These are phyloP conservation scores for Acanthosepion pharaonis DNA, from an alignment of 2,888 invertebrate species.

Conservation along the genomic window DNA sequence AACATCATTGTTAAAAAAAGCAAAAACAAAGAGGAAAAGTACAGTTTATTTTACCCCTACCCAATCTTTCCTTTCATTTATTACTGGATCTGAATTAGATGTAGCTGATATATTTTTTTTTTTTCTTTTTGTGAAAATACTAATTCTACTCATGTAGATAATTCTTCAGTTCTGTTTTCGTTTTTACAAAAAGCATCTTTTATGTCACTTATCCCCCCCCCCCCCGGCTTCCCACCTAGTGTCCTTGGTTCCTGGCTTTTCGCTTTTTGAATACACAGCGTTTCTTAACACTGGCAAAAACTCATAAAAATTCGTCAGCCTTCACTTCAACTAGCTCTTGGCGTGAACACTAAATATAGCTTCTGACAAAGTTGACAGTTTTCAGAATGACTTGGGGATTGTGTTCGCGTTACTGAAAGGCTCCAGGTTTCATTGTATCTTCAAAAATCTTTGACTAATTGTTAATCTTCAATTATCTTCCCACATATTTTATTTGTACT, in stretches of 20 bases:
- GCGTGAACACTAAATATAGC: neutral
- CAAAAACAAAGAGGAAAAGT: too few relatives aligned
- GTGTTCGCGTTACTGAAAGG: neutral
- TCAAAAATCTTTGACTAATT: neutral
- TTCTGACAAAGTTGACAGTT: conserved; percentile 33
- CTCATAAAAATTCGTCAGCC: neutral
- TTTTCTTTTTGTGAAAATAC: too few relatives aligned
- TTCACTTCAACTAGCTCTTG: neutral
- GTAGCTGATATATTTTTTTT: too few relatives aligned
- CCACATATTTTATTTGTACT: neutral
- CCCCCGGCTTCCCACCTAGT: too few relatives aligned
- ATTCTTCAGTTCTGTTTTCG: too few relatives aligned
- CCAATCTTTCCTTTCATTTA: too few relatives aligned
- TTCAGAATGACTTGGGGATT: neutral
- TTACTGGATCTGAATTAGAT: too few relatives aligned
- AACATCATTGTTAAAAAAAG: too few relatives aligned
- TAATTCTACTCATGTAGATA: too few relatives aligned
- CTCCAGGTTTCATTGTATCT: neutral
- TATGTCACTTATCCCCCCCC: too few relatives aligned
- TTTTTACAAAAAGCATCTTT: too few relatives aligned
- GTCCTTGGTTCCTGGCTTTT: neutral
- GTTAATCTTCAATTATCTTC: neutral
- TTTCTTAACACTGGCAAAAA: neutral
- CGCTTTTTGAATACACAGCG: neutral
- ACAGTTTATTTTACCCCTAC: too few relatives aligned